Percentiles rank a stretch among this genome's conserved stretches.
phyloP scores from a whole-genome alignment of 2,113 vertebrate genomes.

The Chloebia gouldiae region DNA sequence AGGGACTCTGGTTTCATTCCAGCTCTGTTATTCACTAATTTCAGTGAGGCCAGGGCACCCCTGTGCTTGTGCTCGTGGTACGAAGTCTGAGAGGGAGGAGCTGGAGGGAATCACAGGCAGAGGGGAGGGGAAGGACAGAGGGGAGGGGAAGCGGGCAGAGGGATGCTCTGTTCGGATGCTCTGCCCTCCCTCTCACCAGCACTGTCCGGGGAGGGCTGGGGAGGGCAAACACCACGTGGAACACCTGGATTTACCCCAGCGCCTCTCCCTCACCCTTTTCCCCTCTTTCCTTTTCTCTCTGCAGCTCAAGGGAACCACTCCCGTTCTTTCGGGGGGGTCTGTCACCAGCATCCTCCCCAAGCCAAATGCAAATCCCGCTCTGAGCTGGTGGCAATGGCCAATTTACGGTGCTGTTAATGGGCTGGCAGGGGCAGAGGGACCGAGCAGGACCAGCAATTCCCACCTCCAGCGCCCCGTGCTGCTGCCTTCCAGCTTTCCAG shows the following conservation, averaged over 20 bases:
- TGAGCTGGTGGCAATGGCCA: not conserved
- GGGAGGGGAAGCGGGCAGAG: not conserved
- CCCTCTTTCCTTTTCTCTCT: not conserved
- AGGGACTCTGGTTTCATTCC: not conserved
- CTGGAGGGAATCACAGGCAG: too few species aligned
- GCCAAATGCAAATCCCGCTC: not conserved
- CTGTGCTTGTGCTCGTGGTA: too few species aligned
- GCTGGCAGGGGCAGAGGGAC: not conserved
- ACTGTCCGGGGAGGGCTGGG: not conserved
- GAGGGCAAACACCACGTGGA: not conserved
- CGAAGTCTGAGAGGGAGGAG: not conserved
- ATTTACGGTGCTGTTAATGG: not conserved
- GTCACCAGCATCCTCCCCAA: not conserved
- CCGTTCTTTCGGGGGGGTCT: rapidly evolving
- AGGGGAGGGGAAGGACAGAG: not conserved
- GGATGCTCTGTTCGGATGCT: not conserved
- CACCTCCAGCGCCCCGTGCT: not conserved
- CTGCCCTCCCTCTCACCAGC: not conserved
- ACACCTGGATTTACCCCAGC: not conserved
- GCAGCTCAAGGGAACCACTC: not conserved
- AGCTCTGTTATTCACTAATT: not conserved
- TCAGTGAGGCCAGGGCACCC: not conserved
- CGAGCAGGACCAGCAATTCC: not conserved
- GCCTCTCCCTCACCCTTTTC: not conserved
- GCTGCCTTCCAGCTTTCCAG: not conserved